These are phyloP conservation scores for Falcunculus frontatus DNA, from an alignment of 2,113 vertebrate genomes.

Conservation along the genomic window DNA sequence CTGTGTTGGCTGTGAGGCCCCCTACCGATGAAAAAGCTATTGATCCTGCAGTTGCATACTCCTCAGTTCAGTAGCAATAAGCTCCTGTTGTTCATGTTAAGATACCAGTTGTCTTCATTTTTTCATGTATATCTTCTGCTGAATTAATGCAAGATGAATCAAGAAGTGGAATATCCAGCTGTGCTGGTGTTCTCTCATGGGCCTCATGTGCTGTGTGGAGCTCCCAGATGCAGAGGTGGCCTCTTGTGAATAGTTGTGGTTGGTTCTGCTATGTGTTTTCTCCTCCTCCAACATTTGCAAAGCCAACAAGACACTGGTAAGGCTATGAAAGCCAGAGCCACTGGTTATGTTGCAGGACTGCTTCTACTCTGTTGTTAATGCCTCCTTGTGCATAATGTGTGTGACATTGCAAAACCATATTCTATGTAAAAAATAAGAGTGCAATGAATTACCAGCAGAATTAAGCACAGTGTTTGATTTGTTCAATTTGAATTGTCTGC, in stretches of 20 bases:
- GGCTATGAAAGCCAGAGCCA: background rate
- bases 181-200: background rate
- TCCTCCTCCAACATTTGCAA: background rate
- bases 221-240: background rate
- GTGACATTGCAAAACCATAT: background rate
- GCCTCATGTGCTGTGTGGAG: rapidly evolving
- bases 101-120: background rate
- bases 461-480: background rate
- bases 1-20: background rate
- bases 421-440: background rate
- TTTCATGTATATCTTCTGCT: rapidly evolving
- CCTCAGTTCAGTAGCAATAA: background rate
- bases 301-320: background rate
- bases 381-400: background rate
- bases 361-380: background rate
- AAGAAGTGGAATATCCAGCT: background rate
- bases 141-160: background rate
- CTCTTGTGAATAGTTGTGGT: background rate
- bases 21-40: background rate
- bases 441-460: background rate
- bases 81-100: background rate
- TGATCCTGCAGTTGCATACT: background rate
- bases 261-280: background rate
- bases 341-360: background rate
- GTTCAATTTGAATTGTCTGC: background rate